Percentiles rank a stretch among this genome's conserved stretches.
Conservation (phyloP, 2,888 invertebrate genomes). For the Patella depressa region DNA sequence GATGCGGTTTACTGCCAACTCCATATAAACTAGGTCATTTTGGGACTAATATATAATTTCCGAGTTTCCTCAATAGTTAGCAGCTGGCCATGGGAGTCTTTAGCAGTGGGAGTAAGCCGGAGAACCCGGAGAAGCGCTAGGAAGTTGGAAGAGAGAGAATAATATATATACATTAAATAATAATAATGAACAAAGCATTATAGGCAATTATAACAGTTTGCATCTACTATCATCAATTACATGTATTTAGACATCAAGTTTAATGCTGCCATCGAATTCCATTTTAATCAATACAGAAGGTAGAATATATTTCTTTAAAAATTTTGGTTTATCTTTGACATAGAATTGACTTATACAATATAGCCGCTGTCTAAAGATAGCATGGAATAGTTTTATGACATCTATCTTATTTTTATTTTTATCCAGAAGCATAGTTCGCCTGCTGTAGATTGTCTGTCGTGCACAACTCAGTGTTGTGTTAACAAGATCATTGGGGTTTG, state of each 20-base stretch:
- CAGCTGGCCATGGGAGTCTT: too few species aligned
- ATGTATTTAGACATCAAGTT: background rate
- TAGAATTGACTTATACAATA: background rate
- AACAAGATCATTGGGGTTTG: background rate
- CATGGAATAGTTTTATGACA: background rate
- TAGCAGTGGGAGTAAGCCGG: too few species aligned
- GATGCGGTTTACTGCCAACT: too few species aligned
- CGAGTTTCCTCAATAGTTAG: too few species aligned
- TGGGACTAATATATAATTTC: too few species aligned
- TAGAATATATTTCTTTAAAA: background rate
- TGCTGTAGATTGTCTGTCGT: background rate
- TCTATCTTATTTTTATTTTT: background rate
- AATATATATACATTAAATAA: too few species aligned
- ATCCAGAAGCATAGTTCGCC: background rate
- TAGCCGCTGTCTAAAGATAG: background rate
- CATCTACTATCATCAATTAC: too few species aligned
- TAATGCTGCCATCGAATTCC: background rate
- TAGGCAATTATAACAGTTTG: too few species aligned
- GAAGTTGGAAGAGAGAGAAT: too few species aligned
- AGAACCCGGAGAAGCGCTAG: too few species aligned
- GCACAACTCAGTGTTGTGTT: background rate
- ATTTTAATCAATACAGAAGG: background rate
- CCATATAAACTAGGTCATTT: too few species aligned
- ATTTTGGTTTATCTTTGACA: background rate
- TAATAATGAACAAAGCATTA: too few species aligned